phyloP scores from a whole-genome alignment of 2,797 vertebrate species.

The Danio choprae region DNA sequence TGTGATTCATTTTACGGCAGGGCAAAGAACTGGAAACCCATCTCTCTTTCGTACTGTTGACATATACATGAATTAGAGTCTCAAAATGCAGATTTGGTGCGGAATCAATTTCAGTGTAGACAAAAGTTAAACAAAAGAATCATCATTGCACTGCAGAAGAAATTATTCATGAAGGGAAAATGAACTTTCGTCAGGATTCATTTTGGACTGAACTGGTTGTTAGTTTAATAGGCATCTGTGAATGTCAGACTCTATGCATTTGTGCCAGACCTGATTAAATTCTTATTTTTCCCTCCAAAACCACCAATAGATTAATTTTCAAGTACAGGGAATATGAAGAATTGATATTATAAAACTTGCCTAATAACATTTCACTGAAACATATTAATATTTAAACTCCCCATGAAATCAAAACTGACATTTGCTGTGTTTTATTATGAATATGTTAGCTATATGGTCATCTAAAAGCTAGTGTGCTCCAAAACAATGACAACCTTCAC shows the following conservation, averaged over 20 bases:
- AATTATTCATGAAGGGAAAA: constrained; percentile 42
- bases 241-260: background rate
- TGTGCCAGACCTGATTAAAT: constrained; percentile 15
- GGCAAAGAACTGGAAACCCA: constrained; percentile 3
- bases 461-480: no score
- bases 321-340: background rate
- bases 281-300: constrained; percentile 16
- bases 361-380: no score
- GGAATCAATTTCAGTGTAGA: constrained; percentile 34
- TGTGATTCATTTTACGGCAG: constrained; percentile 40
- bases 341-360: no score
- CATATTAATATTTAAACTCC: no score
- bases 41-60: constrained; percentile 51
- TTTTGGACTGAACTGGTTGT: constrained; percentile 10
- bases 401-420: no score
- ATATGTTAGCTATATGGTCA: no score
- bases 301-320: background rate
- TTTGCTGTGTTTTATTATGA: no score
- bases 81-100: constrained; percentile 27
- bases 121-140: constrained; percentile 38
- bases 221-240: constrained; percentile 18
- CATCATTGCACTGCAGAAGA: constrained; percentile 17
- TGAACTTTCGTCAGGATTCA: constrained; percentile 17
- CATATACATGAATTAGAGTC: constrained; percentile 44
- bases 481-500: no score